Conservation (phyloP, 2,113 vertebrate species). For the Gasterosteus nipponicus region DNA sequence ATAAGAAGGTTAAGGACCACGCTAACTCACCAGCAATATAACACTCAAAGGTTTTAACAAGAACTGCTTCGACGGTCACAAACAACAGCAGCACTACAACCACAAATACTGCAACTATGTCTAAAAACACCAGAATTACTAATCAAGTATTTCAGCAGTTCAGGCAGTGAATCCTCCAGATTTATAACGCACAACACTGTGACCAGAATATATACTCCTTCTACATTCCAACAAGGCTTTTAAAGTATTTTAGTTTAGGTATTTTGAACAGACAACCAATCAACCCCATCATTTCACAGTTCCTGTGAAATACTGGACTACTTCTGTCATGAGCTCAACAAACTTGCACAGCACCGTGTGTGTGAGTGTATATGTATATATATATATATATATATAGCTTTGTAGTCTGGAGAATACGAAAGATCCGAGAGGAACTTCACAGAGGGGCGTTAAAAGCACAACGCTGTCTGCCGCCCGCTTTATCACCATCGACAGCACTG, state of each 20-base stretch:
- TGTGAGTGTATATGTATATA: too few relatives aligned
- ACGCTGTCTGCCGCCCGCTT: too few relatives aligned
- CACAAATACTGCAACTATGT: not conserved
- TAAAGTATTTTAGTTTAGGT: not conserved
- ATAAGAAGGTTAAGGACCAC: slow-evolving; percentile 8
- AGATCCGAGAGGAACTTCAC: too few relatives aligned
- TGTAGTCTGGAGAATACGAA: too few relatives aligned
- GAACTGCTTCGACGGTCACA: not conserved
- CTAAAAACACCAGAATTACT: not conserved
- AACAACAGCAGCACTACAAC: slow-evolving; percentile 15
- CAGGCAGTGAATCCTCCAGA: not conserved
- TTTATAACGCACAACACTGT: not conserved
- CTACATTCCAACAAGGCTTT: not conserved
- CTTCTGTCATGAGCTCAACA: too few relatives aligned
- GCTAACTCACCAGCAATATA: not conserved
- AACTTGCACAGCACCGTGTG: too few relatives aligned
- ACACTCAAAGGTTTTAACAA: not conserved
- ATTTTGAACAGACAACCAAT: slow-evolving; percentile 13
- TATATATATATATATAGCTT: too few relatives aligned
- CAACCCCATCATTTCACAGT: not conserved
- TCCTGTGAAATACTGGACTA: not conserved
- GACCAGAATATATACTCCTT: not conserved
- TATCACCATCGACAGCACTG: too few relatives aligned
- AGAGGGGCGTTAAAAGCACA: too few relatives aligned
- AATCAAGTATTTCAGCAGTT: not conserved